Conservation (phyloP, 2,888 invertebrate species). For the Rhagonycha fulva region DNA sequence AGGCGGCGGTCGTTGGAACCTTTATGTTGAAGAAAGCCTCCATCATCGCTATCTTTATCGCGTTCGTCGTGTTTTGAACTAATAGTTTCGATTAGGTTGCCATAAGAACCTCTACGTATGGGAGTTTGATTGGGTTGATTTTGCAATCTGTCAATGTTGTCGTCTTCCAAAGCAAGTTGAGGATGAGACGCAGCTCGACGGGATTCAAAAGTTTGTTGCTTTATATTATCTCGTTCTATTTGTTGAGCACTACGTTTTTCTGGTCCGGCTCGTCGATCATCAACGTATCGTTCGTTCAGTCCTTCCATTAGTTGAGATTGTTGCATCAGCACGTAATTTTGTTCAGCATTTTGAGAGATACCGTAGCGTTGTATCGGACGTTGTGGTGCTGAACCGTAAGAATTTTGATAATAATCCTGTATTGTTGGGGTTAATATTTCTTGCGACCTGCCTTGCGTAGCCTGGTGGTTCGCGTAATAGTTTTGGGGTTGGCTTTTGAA, state of each 20-base stretch:
- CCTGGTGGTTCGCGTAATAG: constrained; percentile 40
- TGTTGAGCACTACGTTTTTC: constrained; percentile 66
- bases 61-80: constrained; percentile 42
- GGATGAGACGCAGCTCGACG: constrained; percentile 70
- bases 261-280: constrained; percentile 36
- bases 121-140: constrained; percentile 52
- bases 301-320: constrained; percentile 14
- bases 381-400: constrained; percentile 43
- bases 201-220: constrained; percentile 63
- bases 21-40: constrained; percentile 60
- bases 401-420: constrained; percentile 49
- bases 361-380: constrained; percentile 38
- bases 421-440: constrained; percentile 59
- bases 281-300: constrained; percentile 35
- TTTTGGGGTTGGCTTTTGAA: constrained; percentile 51
- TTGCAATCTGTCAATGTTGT: constrained; percentile 45
- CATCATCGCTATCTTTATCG: constrained; percentile 65
- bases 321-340: constrained; percentile 43
- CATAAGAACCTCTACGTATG: constrained; percentile 62
- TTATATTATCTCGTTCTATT: constrained; percentile 62
- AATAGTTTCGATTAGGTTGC: constrained; percentile 61
- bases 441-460: constrained; percentile 58
- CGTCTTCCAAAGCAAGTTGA: constrained; percentile 63
- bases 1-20: constrained; percentile 33
- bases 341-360: constrained; percentile 37